These are phyloP conservation scores for Stomatorhinus walkeri DNA, from an alignment of 2,797 vertebrate species.

Conservation along the genomic window DNA sequence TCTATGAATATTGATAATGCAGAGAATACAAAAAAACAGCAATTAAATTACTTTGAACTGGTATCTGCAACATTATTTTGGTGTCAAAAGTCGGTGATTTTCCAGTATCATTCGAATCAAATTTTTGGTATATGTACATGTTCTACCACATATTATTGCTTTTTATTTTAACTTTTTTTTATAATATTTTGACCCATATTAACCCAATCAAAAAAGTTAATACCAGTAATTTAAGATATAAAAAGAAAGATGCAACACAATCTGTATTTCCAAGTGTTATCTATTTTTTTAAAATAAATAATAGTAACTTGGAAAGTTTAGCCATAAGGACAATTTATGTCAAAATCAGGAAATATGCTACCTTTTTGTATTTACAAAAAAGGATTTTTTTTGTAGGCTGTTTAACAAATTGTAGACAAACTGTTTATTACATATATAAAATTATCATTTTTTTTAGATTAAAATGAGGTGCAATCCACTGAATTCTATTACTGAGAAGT, in stretches of 20 bases:
- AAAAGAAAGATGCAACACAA: not conserved
- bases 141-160: not conserved
- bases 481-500: not conserved
- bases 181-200: not conserved
- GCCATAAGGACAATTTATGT: not conserved
- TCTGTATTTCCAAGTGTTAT: not conserved
- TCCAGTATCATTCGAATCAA: not conserved
- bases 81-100: not conserved
- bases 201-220: not conserved
- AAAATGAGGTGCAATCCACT: not conserved
- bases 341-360: not conserved
- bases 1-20: not conserved
- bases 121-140: not conserved
- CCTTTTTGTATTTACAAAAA: not conserved
- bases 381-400: not conserved
- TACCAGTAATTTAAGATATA: not conserved
- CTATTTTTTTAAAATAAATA: not conserved
- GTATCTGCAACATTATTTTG: not conserved
- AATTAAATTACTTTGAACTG: not conserved
- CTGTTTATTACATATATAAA: not conserved
- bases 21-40: not conserved
- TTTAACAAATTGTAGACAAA: not conserved
- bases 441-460: not conserved
- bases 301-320: not conserved
- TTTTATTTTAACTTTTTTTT: not conserved